A percentile compares a stretch with the other conserved stretches of the same genome.
Evolutionary conservation across 64 coral and sea anemone genomes (phyloP).

Genomic region (Actinia tenebrosa): DNA sequence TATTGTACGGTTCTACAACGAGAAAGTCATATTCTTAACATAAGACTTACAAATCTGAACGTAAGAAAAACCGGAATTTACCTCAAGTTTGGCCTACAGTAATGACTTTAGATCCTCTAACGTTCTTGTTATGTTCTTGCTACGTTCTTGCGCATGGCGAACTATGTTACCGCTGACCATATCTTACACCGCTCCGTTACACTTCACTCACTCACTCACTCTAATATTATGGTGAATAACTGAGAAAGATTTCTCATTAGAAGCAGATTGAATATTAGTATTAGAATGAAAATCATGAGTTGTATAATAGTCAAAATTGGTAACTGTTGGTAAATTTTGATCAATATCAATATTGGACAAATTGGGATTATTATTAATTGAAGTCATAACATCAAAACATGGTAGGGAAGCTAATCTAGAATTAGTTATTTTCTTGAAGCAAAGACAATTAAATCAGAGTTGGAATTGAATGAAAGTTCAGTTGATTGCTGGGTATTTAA

Average conservation of each 20-base stretch:
- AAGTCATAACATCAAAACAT: slow-evolving; percentile 30
- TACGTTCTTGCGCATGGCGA: too few species aligned
- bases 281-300: slow-evolving; percentile 25
- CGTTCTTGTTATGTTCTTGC: too few species aligned
- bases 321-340: slow-evolving; percentile 6
- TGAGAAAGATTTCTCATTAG: background rate
- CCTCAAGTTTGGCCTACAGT: too few species aligned
- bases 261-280: slow-evolving; percentile 8
- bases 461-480: background rate
- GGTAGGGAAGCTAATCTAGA: slow-evolving; percentile 19
- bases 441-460: background rate
- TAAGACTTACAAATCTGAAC: too few species aligned
- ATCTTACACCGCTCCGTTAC: too few species aligned
- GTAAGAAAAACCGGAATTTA: too few species aligned
- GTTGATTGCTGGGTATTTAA: background rate
- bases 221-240: slow-evolving; percentile 14
- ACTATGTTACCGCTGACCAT: too few species aligned
- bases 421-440: slow-evolving; percentile 13
- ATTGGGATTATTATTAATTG: slow-evolving; percentile 26
- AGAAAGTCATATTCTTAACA: too few species aligned
- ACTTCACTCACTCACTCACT: background rate
- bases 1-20: too few species aligned
- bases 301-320: slow-evolving; percentile 28
- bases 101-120: too few species aligned
- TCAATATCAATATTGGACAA: slow-evolving; percentile 9